These are phyloP conservation scores for Sipha flava DNA, from an alignment of 1,140 invertebrate genomes.

Conservation along the genomic window DNA sequence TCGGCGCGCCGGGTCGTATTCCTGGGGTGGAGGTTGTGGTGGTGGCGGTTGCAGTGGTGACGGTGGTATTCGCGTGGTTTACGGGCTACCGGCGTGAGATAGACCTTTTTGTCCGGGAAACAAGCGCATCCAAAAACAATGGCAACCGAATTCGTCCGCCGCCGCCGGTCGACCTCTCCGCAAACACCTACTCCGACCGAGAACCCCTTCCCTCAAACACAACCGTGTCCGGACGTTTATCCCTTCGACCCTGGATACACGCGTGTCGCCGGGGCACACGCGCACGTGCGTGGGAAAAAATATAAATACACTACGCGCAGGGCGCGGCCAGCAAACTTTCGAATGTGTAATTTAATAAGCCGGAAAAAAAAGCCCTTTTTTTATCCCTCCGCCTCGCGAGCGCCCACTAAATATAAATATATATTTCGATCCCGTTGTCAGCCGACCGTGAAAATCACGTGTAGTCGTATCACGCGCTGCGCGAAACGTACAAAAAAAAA, in stretches of 20 bases:
- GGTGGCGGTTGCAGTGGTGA: background rate
- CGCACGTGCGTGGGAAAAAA: no score
- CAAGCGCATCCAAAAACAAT: constrained; percentile 18
- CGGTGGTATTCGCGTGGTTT: constrained; percentile 15
- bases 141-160: background rate
- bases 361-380: background rate
- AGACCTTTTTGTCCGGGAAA: constrained; percentile 29
- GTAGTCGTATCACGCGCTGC: background rate
- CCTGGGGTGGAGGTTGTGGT: no score
- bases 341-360: constrained; percentile 8
- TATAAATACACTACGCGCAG: no score
- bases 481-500: background rate
- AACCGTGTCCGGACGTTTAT: no score
- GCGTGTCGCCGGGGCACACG: no score
- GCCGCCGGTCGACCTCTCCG: background rate
- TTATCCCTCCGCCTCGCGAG: background rate
- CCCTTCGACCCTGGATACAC: no score
- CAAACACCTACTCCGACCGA: background rate
- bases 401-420: background rate
- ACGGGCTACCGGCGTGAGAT: background rate
- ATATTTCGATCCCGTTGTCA: background rate
- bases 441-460: background rate
- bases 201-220: background rate
- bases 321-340: background rate
- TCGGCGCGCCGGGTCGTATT: no score